Conservation (phyloP, 2,113 vertebrate species). For the Calidris pygmaea region DNA sequence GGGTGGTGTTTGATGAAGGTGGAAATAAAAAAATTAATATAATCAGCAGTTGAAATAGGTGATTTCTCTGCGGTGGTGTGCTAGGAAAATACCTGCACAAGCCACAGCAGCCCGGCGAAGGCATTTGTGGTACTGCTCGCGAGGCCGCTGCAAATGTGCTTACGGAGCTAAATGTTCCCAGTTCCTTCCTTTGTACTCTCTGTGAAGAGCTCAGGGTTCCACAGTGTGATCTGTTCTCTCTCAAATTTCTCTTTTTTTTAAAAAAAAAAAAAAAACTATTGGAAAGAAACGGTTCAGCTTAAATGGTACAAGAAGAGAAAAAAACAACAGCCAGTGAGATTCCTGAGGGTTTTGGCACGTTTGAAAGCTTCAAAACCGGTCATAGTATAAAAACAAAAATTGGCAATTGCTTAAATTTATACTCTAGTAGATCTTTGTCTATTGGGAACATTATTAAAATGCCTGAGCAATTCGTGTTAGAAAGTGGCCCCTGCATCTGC, state of each 20-base stretch:
- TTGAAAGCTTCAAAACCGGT: background rate
- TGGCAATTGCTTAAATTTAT: background rate
- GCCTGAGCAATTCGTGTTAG: background rate
- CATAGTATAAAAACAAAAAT: background rate
- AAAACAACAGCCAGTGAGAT: background rate
- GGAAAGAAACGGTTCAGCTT: background rate
- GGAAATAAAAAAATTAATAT: background rate
- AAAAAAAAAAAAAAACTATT: background rate
- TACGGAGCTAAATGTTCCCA: background rate
- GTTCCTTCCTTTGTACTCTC: background rate
- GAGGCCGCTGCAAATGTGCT: background rate
- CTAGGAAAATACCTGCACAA: background rate
- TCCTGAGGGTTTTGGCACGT: background rate
- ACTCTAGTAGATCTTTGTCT: background rate
- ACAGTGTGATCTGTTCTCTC: background rate
- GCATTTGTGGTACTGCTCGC: background rate
- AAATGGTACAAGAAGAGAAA: background rate
- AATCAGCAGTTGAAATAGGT: background rate
- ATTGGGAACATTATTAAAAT: background rate
- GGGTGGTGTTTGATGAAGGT: background rate
- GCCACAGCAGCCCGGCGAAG: background rate
- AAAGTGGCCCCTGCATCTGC: background rate
- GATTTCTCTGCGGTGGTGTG: background rate
- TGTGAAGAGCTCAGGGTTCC: background rate
- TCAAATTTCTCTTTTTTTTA: background rate